Evolutionary conservation across 2,888 invertebrate genomes (phyloP).

Genomic region (Periphyllus acericola): DNA sequence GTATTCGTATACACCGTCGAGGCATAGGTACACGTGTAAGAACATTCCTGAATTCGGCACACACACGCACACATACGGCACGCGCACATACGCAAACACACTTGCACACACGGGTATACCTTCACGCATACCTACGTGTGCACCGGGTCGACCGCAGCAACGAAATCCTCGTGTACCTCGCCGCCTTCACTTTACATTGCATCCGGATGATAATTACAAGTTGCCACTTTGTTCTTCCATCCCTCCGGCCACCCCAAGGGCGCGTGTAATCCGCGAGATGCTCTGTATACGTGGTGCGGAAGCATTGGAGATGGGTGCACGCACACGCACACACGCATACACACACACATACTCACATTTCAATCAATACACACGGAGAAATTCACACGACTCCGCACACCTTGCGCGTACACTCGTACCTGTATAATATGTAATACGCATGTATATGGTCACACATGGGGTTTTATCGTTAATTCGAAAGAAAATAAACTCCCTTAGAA

Average conservation of each 20-base stretch:
- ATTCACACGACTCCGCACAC: constrained; percentile 5
- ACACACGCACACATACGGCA: no score
- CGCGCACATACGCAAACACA: no score
- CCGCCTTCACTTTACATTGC: neutral
- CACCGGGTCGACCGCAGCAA: neutral
- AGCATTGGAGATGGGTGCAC: neutral
- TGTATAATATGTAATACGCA: neutral
- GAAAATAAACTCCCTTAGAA: no score
- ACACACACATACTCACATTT: neutral
- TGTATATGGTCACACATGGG: neutral
- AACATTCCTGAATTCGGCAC: no score
- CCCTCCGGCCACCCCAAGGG: neutral
- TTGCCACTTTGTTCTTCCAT: constrained; percentile 7
- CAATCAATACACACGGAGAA: constrained; percentile 2
- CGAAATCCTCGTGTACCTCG: neutral
- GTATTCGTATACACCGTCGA: no score
- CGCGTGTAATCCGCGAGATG: constrained; percentile 17
- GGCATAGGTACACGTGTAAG: no score
- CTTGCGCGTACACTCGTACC: neutral
- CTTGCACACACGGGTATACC: no score
- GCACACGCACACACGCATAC: neutral
- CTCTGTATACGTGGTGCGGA: neutral
- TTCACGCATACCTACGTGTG: neutral
- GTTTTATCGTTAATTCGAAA: neutral
- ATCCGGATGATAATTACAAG: constrained; percentile 35